Evolutionary conservation across 1,140 invertebrate species (phyloP).

Genomic region (Choristoneura fumiferana): DNA sequence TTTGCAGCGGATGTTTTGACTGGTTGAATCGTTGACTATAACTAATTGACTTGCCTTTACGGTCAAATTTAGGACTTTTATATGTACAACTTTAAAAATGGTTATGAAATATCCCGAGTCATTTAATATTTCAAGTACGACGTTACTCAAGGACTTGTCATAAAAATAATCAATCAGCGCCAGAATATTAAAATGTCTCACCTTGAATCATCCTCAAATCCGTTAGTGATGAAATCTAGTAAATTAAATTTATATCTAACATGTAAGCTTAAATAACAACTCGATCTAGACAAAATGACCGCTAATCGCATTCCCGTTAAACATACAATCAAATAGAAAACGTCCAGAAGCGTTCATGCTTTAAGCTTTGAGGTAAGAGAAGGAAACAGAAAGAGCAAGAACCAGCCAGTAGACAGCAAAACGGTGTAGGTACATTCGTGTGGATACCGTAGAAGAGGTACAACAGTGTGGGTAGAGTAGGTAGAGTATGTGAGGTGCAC

Average conservation of each 20-base stretch:
- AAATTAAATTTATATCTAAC: conserved; percentile 17
- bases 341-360: conserved; percentile 38
- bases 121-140: no score
- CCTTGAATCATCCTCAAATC: conserved; percentile 8
- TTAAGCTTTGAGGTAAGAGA: conserved; percentile 31
- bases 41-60: no score
- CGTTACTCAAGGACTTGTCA: no score
- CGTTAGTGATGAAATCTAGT: conserved; percentile 13
- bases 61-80: no score
- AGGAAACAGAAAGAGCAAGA: conserved; percentile 24
- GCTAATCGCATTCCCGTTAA: conserved; percentile 87
- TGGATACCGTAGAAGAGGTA: conserved; percentile 21
- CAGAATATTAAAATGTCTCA: conserved; percentile 22
- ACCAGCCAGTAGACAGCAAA: conserved; percentile 27
- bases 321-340: conserved; percentile 24
- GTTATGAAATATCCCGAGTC: no score
- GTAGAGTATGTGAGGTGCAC: conserved; percentile 5
- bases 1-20: no score
- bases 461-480: conserved; percentile 22
- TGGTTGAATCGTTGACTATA: no score
- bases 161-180: conserved; percentile 28
- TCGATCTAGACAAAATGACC: conserved; percentile 4
- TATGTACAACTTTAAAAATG: no score
- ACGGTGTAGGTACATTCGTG: conserved; percentile 20
- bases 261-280: conserved; percentile 5